Evolutionary conservation across 2,797 vertebrate species (phyloP).

Genomic region (Lophotriccus pileatus): DNA sequence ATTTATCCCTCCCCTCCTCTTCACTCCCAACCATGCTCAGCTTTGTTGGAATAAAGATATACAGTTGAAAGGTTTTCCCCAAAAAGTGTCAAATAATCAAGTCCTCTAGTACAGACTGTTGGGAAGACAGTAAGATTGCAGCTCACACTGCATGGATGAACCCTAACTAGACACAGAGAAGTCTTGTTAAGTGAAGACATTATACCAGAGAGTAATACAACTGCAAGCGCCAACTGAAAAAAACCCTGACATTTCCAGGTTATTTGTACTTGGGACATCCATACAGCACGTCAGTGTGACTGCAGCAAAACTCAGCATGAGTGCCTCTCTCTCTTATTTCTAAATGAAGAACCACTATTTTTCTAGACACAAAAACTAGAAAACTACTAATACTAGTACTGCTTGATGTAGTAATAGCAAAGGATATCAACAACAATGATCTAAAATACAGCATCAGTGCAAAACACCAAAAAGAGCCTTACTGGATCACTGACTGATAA

Average conservation of each 20-base stretch:
- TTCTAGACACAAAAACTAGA: not conserved
- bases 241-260: not conserved
- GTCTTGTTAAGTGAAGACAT: not conserved
- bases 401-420: not conserved
- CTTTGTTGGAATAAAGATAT: not conserved
- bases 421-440: not conserved
- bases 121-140: not conserved
- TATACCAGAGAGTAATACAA: not conserved
- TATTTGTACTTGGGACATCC: not conserved
- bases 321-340: not conserved
- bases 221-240: not conserved
- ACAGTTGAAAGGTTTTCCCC: not conserved
- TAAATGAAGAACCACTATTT: not conserved
- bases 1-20: not conserved
- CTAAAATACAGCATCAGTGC: not conserved
- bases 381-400: not conserved
- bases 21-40: not conserved
- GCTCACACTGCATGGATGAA: not conserved
- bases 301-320: not conserved
- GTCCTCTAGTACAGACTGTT: not conserved
- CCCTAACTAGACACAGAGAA: not conserved
- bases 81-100: not conserved
- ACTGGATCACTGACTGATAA: not conserved
- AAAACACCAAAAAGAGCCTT: not conserved
- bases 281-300: not conserved